Base-by-base conservation (phyloP, 2,888 invertebrate species). In the Drosophila peninsularis region DNA sequence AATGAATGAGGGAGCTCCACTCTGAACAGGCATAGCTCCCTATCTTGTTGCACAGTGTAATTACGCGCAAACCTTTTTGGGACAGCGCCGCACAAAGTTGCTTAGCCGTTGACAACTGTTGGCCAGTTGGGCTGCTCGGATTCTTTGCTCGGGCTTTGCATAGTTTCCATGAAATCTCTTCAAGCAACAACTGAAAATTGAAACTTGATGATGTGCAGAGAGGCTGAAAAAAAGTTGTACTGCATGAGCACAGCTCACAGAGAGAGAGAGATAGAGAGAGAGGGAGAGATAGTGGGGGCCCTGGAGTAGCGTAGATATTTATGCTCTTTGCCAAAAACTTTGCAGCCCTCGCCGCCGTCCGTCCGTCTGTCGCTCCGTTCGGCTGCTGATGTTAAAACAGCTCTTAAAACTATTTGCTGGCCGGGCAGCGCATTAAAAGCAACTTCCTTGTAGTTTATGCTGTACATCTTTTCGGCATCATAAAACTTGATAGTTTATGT, bases 201-300 rank as follows among this genome's bases (percentile, higher is more conserved):
- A 91, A 91, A 91, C 91, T 90, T 90, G 90, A 90, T 90, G 90
- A 90, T 88, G 90, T 90, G 90, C 90, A 83, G 85, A 88, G 78
- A 67, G 82, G 82, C 88, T 82, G 82, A 36, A 52, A 52, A 52
- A 77, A 75, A 74, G 77, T 80, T 83, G 62, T 61, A 56, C 45
- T 61, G 54, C 47, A 17, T 27, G 34, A 5, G 17, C 27, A 7
- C 14, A 14, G 24, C 14, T 4, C 11, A 9, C 7, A n/a, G n/a
- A n/a, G 37, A 37, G 37, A 37, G n/a, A 37, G 37, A 9, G 37
- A 17, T n/a, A 3, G 37, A 17, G 11, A 27, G 14, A 1, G 17
- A 36, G 2, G 0, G 36, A 14, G 37, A 3, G 13, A 11, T 9
- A 5, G n/a, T 2, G 32, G 57, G 57, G 71, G 54, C 60, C 76